A percentile compares a stretch with the other conserved stretches of the same genome.
Evolutionary conservation across 2,113 vertebrate genomes (phyloP).

Genomic region (Trematomus loennbergii): DNA sequence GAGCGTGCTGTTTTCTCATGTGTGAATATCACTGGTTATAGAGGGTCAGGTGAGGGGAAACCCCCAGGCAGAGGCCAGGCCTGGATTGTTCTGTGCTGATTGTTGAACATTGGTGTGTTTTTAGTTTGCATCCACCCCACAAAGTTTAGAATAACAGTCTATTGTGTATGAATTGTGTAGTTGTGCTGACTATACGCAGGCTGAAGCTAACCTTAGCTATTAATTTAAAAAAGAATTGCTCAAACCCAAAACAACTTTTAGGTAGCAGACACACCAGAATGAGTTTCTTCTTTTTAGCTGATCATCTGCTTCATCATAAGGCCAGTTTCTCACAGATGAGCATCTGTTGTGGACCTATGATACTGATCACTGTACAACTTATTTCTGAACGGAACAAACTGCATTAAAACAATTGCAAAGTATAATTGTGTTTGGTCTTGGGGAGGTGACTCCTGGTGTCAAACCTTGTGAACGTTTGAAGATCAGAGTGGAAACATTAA

Average conservation of each 20-base stretch:
- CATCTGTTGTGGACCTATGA: not conserved
- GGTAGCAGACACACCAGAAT: not conserved
- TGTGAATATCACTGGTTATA: conserved; percentile 20
- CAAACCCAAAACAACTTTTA: not conserved
- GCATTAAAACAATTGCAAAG: not conserved
- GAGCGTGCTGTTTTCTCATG: conserved; percentile 25
- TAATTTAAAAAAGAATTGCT: not conserved
- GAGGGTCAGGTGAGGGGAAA: conserved; percentile 30
- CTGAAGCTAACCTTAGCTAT: not conserved
- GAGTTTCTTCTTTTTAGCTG: no score
- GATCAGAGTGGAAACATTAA: not conserved
- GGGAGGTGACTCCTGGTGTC: no score
- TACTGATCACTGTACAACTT: not conserved
- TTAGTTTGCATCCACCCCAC: not conserved
- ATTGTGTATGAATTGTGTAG: conserved; percentile 23
- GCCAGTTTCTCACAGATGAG: not conserved
- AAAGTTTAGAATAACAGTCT: conserved; percentile 28
- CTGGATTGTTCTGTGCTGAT: conserved; percentile 53
- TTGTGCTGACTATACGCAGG: not conserved
- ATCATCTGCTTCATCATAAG: not conserved
- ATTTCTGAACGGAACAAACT: not conserved
- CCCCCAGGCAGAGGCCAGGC: conserved; percentile 11
- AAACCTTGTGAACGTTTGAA: not conserved
- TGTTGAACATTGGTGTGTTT: conserved; percentile 19
- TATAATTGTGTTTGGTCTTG: not conserved